Base-by-base conservation (phyloP, 2,797 vertebrate species). In the Clarias laeviceps region DNA sequence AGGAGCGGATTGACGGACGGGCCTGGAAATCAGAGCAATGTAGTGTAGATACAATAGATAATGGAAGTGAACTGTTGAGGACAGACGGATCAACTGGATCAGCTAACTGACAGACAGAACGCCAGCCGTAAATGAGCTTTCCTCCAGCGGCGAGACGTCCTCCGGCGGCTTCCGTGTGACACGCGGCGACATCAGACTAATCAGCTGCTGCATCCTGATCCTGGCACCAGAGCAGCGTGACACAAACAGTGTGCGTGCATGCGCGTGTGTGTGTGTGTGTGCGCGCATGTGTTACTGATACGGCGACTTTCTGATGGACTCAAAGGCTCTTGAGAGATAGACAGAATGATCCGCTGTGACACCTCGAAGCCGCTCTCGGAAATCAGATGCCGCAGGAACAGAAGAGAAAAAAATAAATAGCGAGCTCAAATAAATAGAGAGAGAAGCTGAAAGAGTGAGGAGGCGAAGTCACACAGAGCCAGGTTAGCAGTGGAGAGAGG, bases 151-250 rank as follows among this genome's bases (percentile, higher is more conserved):
- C 32, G 84, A 61, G 15, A 40, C 57, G 50, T 85, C 84, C 79
- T 74, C 83, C 5, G 72, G 82, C 77, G 77, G 84, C 90, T 90
- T 91, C 87, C 84, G 89, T 91, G 90, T 91, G 93, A 93, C 91
- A 91, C 88, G 70, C 90, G 90, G 92, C 90, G 91, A 93, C 92
- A 93, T 94, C 93, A 93, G 89, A 88, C 91, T 94, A 94, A 95
- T 95, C 94, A 94, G 92, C 93, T 92, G 93, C 94, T 92, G 92
- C 92, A 93, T 92, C 92, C 91, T 88, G 93, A 90, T 92, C 87
- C 86, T 70, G 62, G 83, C 81, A 73, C 69, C 15, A 62, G 73
- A 76, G 50, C 78, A 50, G 72, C 79, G 68, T 62, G 62, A 82
- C 84, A 84, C 85, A 85, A 69, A 77, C 80, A 3, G 15, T 81